Percentiles rank a stretch among this genome's conserved stretches.
phyloP scores from a whole-genome alignment of 2,888 invertebrate genomes.

The Meiosimyza platycephala region DNA sequence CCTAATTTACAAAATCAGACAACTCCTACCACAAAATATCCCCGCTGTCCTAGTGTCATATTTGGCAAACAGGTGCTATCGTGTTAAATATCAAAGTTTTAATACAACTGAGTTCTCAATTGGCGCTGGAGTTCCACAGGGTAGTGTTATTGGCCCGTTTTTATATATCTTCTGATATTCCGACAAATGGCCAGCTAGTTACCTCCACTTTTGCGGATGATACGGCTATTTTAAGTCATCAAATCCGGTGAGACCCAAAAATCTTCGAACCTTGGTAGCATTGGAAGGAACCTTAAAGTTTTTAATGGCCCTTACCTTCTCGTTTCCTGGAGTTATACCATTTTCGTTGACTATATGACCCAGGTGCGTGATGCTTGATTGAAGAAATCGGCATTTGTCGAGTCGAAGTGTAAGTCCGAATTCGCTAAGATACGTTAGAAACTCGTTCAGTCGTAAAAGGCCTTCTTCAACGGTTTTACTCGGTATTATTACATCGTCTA shows the following conservation, averaged over 20 bases:
- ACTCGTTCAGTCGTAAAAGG: conserved; percentile 30
- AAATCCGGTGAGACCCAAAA: conserved; percentile 42
- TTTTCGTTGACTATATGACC: conserved; percentile 40
- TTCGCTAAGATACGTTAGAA: conserved; percentile 12
- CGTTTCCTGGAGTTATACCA: conserved; percentile 40
- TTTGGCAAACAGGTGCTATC: too few relatives aligned
- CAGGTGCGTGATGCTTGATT: conserved; percentile 39
- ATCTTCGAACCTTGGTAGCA: conserved; percentile 38
- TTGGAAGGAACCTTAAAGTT: conserved; percentile 40
- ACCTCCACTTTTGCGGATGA: too few relatives aligned
- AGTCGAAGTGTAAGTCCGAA: conserved; percentile 41
- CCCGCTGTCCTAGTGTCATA: too few relatives aligned
- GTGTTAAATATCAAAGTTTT: too few relatives aligned
- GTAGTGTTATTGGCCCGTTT: too few relatives aligned
- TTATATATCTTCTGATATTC: too few relatives aligned
- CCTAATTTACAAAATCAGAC: too few relatives aligned
- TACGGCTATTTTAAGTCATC: too few relatives aligned
- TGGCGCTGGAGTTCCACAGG: too few relatives aligned
- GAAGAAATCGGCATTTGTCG: conserved; percentile 43
- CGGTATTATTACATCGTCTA: conserved; percentile 18
- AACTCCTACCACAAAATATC: too few relatives aligned
- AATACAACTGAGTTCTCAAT: too few relatives aligned
- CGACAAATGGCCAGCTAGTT: too few relatives aligned
- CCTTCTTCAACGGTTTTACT: conserved; percentile 40
- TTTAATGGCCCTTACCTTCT: conserved; percentile 38